Percentiles rank a stretch among this genome's conserved stretches.
Evolutionary conservation across 2,797 vertebrate species (phyloP).

Genomic region (Poecilia velifera): DNA sequence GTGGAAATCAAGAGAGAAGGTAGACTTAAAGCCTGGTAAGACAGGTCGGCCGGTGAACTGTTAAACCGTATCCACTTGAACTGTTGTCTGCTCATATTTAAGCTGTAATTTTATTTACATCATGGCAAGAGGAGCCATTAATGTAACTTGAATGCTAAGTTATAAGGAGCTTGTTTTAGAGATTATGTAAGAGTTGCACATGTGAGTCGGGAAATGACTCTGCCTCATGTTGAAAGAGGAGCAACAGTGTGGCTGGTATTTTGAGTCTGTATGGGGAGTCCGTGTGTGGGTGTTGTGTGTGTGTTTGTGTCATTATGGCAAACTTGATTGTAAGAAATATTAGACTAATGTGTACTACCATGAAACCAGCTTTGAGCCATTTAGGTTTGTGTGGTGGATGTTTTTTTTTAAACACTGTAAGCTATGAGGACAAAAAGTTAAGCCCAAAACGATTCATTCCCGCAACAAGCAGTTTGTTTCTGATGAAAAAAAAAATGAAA

Average conservation of each 20-base stretch:
- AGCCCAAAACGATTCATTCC: background rate
- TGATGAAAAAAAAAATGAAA: background rate
- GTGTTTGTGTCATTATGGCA: background rate
- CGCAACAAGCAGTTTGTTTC: background rate
- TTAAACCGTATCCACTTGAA: background rate
- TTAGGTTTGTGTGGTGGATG: background rate
- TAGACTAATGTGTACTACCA: background rate
- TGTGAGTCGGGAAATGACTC: background rate
- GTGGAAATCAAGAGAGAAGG: background rate
- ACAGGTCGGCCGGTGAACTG: background rate
- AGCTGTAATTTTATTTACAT: conserved; percentile 3
- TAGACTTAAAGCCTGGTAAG: background rate
- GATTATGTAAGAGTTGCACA: background rate
- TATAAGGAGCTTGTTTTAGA: background rate
- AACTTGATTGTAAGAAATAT: background rate
- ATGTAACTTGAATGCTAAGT: background rate
- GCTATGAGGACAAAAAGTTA: background rate
- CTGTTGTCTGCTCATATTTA: background rate
- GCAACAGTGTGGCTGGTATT: background rate
- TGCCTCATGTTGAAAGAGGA: conserved; percentile 2
- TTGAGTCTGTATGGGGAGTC: background rate
- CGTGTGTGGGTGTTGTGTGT: background rate
- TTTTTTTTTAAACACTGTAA: conserved; percentile 1
- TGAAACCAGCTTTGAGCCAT: conserved; percentile 2
- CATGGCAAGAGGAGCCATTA: background rate